Conservation (phyloP, 2,113 vertebrate species). For the Scortum barcoo region DNA sequence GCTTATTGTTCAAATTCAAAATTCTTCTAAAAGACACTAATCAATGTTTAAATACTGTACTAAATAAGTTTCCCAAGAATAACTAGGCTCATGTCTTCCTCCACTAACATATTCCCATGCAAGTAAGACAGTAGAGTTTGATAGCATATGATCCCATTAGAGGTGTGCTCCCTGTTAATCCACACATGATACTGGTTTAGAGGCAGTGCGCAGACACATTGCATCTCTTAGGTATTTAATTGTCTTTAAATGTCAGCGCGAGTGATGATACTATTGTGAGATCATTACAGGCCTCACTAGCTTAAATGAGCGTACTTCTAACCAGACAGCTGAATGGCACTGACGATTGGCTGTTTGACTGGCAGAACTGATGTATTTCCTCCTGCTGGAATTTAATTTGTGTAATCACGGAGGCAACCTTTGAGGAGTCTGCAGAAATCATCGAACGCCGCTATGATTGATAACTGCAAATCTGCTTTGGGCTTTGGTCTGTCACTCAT, state of each 20-base stretch:
- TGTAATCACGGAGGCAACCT: slow-evolving; percentile 57
- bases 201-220: slow-evolving; percentile 37
- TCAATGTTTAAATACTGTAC: background rate
- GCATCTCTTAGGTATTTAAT: slow-evolving; percentile 75
- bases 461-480: slow-evolving; percentile 31
- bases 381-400: slow-evolving; percentile 58
- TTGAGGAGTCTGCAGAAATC: slow-evolving; percentile 31
- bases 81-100: background rate
- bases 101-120: background rate
- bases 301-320: slow-evolving; percentile 52
- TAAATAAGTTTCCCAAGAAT: background rate
- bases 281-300: slow-evolving; percentile 67
- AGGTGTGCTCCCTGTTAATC: slow-evolving; percentile 36
- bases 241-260: slow-evolving; percentile 77
- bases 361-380: slow-evolving; percentile 55
- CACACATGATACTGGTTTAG: slow-evolving; percentile 42
- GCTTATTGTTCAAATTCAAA: background rate
- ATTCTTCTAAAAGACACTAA: background rate
- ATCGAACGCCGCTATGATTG: slow-evolving; percentile 49
- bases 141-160: slow-evolving; percentile 22
- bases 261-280: slow-evolving; percentile 68
- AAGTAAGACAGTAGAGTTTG: background rate
- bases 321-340: slow-evolving; percentile 53
- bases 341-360: slow-evolving; percentile 51
- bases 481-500: slow-evolving; percentile 30